phyloP scores from a whole-genome alignment of 2,113 vertebrate species.

The Cinclus mexicanus region DNA sequence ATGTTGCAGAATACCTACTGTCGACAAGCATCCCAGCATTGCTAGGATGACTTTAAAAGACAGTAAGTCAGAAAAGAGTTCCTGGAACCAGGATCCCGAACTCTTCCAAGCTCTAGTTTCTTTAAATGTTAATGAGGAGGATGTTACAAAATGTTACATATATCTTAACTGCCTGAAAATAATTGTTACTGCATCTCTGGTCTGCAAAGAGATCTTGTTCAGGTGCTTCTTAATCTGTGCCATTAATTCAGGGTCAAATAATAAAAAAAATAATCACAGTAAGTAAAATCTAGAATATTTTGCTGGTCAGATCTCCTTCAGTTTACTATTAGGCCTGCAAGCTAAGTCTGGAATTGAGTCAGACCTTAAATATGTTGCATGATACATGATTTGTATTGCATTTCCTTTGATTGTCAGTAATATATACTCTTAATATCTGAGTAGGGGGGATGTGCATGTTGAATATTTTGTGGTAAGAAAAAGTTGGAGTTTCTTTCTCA shows the following conservation, averaged over 20 bases:
- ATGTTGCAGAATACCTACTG: neutral
- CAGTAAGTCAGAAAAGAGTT: neutral
- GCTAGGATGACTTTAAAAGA: neutral
- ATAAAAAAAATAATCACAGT: neutral
- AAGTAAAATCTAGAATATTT: neutral
- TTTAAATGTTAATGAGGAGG: neutral
- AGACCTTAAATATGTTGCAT: neutral
- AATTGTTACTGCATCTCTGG: neutral
- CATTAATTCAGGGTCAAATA: neutral
- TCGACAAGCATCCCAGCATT: neutral
- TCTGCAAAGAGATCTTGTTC: neutral
- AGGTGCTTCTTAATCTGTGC: neutral
- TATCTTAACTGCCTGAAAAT: neutral
- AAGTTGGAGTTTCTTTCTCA: slow-evolving; percentile 30
- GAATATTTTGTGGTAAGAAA: slow-evolving; percentile 29
- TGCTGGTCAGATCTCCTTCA: neutral
- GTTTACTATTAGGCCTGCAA: neutral
- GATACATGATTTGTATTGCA: neutral
- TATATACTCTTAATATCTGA: slow-evolving; percentile 3
- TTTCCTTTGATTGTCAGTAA: slow-evolving; percentile 1
- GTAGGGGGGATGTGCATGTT: neutral
- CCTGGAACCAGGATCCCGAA: neutral
- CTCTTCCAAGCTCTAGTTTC: neutral
- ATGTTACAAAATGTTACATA: neutral
- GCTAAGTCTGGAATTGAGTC: neutral